phyloP scores from a whole-genome alignment of 1,140 invertebrate genomes.

The Chrysomallon squamiferum region DNA sequence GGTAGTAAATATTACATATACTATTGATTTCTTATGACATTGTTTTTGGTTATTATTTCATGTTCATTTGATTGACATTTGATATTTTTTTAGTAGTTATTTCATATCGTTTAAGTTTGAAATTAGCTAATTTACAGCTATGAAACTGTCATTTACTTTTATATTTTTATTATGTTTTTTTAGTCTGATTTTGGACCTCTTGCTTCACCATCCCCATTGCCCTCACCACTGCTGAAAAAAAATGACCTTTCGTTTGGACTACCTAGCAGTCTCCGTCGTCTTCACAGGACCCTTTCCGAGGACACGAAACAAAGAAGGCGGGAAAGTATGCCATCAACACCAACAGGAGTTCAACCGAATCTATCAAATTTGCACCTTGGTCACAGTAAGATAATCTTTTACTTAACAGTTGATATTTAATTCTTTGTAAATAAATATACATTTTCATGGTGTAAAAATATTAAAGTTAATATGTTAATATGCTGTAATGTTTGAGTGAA shows the following conservation, averaged over 20 bases:
- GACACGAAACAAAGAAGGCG: slow-evolving; percentile 58
- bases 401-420: neutral
- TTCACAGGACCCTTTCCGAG: slow-evolving; percentile 63
- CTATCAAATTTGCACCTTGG: slow-evolving; percentile 26
- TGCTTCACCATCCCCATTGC: slow-evolving; percentile 45
- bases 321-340: slow-evolving; percentile 62
- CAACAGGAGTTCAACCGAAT: slow-evolving; percentile 31
- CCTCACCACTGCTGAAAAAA: slow-evolving; percentile 41
- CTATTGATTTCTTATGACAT: no score
- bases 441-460: neutral
- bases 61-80: no score
- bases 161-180: no score
- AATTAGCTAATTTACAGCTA: no score
- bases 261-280: slow-evolving; percentile 53
- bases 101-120: no score
- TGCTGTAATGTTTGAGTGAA: no score
- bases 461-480: neutral
- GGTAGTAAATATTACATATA: no score
- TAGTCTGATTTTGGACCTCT: slow-evolving; percentile 52
- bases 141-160: no score
- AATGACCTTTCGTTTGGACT: slow-evolving; percentile 55
- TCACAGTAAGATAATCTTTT: slow-evolving; percentile 41
- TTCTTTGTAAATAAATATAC: neutral
- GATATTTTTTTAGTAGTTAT: no score
- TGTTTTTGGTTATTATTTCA: no score